These are phyloP conservation scores for Chloroceryle aenea DNA, from an alignment of 2,113 vertebrate genomes.

Conservation along the genomic window DNA sequence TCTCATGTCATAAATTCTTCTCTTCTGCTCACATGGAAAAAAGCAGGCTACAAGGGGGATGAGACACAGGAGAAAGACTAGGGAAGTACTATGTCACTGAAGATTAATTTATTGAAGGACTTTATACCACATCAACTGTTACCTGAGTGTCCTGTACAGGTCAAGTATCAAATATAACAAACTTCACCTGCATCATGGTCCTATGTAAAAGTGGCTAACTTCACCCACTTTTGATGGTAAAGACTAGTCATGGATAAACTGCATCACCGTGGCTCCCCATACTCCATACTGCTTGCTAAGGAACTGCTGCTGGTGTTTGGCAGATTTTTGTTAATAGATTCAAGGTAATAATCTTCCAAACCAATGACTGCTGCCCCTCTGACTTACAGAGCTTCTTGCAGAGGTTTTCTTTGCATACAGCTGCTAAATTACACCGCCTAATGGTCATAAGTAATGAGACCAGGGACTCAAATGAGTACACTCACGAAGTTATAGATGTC, in stretches of 20 bases:
- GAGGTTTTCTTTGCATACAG: accelerated
- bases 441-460: background rate
- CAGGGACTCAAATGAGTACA: background rate
- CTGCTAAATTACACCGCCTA: background rate
- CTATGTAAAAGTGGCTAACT: accelerated
- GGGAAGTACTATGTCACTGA: background rate
- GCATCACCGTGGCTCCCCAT: background rate
- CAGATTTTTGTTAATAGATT: background rate
- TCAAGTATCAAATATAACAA: background rate
- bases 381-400: background rate
- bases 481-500: background rate
- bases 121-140: background rate
- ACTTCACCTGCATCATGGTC: background rate
- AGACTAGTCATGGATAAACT: background rate
- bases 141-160: background rate
- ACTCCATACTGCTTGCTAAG: background rate
- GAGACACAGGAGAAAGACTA: background rate
- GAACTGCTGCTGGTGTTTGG: background rate
- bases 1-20: background rate
- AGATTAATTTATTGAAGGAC: background rate
- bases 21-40: background rate
- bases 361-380: background rate
- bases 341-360: background rate
- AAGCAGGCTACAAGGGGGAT: background rate
- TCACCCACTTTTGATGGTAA: background rate